Evolutionary conservation across 2,888 invertebrate genomes (phyloP).

Genomic region (Parthenolecanium corni): DNA sequence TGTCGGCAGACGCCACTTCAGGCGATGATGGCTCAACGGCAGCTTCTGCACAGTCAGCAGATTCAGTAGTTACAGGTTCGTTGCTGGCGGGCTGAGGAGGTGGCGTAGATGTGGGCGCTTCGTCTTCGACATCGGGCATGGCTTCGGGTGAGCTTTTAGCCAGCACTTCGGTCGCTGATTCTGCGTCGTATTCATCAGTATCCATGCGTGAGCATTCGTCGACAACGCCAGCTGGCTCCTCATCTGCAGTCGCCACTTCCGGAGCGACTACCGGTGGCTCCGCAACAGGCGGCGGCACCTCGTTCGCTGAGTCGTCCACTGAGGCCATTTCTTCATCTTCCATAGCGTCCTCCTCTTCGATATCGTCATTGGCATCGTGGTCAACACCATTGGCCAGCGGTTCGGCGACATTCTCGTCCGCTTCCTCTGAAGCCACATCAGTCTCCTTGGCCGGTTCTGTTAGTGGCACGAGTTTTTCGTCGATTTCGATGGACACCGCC

Average conservation of each 20-base stretch:
- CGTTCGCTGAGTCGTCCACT: background rate
- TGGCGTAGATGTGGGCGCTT: too few species aligned
- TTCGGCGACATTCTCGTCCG: background rate
- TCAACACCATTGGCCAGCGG: background rate
- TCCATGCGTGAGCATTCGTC: too few species aligned
- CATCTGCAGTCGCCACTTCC: background rate
- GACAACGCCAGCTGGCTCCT: background rate
- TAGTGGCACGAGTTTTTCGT: background rate
- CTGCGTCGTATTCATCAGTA: too few species aligned
- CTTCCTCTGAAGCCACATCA: background rate
- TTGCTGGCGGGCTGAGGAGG: too few species aligned
- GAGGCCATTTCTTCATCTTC: background rate
- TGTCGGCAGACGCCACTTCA: too few species aligned
- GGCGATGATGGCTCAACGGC: too few species aligned
- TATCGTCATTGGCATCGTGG: background rate
- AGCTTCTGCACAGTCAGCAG: too few species aligned
- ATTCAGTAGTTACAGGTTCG: too few species aligned
- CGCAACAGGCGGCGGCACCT: too few species aligned
- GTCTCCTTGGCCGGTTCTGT: background rate
- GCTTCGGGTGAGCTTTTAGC: too few species aligned
- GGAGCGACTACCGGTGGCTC: background rate
- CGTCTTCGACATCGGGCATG: too few species aligned
- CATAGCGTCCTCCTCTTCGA: background rate
- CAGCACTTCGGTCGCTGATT: too few species aligned
- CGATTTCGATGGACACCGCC: background rate